Evolutionary conservation across 2,113 vertebrate species (phyloP), one percentile per base, ranked within the genome.

Genomic region (Lepidiolamprologus cunningtoni): DNA sequence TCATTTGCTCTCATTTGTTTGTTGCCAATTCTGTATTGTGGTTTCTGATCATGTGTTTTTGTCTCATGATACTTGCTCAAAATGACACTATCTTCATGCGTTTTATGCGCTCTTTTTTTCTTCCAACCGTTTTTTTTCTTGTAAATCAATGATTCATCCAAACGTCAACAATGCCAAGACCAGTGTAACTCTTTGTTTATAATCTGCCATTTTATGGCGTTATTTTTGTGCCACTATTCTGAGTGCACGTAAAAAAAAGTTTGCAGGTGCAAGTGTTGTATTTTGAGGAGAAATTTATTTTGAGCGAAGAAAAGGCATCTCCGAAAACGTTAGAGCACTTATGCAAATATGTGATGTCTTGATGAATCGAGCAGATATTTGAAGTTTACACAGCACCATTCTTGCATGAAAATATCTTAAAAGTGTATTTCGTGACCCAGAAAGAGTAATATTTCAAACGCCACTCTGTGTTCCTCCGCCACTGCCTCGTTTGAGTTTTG

Each of bases 121-220:
- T 17, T 81, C 50, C 16, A 6, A 54, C 57, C 66, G 42, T 90
- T 54, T 91, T 92, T 84, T 84, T 42, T 89, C 73, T 86, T 81
- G 52, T 85, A 94, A 92, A 91, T 40, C 87, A 90, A 85, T 89
- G 82, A 89, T 54, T 91, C 91, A 88, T 63, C 79, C 71, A 90
- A 89, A 91, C 71, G 73, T 66, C 58, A 82, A 50, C 80, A 91
- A 79, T 90, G 86, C 87, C 47, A 87, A 61, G 47, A 88, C 47
- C 90, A 87, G 19, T 90, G 84, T 92, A 73, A 90, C 83, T 89
- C 11, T 26, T 86, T 85, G 63, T 82, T 87, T 58, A 85, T 40
- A 2, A 83, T 81, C 83, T 92, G 71, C 86, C 89, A 78, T 57
- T 57, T 57, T 57, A 28, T 57, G 55, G 55, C 2, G 7, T 57